These are phyloP conservation scores for Amphiprion clarkii DNA, from an alignment of 2,797 vertebrate species.

Conservation along the genomic window DNA sequence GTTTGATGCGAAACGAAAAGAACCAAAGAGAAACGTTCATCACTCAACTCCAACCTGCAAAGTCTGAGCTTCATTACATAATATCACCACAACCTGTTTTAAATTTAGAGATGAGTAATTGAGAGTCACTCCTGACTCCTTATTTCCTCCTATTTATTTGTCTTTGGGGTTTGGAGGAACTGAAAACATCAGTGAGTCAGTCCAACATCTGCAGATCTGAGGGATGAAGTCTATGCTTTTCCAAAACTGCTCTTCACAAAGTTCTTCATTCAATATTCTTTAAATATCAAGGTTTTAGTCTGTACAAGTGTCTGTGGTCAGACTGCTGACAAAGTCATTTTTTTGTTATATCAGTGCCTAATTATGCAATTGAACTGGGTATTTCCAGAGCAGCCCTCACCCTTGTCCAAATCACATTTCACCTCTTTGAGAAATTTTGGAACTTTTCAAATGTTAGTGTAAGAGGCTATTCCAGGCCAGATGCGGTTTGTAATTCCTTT, in stretches of 20 bases:
- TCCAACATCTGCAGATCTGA: slow-evolving; percentile 1
- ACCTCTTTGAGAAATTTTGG: background rate
- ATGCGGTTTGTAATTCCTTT: no score
- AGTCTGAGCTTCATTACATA: slow-evolving; percentile 6
- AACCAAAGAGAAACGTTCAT: background rate
- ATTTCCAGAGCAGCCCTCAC: slow-evolving; percentile 16
- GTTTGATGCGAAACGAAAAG: background rate
- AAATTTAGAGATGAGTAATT: slow-evolving; percentile 53
- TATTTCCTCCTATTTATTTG: background rate
- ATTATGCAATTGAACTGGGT: background rate
- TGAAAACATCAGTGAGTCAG: slow-evolving; percentile 59
- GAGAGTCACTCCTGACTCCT: slow-evolving; percentile 31
- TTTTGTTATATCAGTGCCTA: background rate
- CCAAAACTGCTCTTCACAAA: slow-evolving; percentile 5
- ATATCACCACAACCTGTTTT: slow-evolving; percentile 10
- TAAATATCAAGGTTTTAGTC: slow-evolving; percentile 36
- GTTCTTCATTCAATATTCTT: slow-evolving; percentile 36
- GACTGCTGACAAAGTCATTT: slow-evolving; percentile 42
- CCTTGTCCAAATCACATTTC: background rate
- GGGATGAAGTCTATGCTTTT: slow-evolving; percentile 38
- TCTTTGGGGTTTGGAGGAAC: slow-evolving; percentile 32
- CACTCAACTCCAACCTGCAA: background rate
- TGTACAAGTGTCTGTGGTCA: slow-evolving; percentile 37
- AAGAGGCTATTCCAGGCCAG: no score
- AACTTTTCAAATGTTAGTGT: background rate